Percentiles rank a stretch among this genome's conserved stretches.
Evolutionary conservation across 2,797 vertebrate genomes (phyloP).

Genomic region (Darevskia mixta): DNA sequence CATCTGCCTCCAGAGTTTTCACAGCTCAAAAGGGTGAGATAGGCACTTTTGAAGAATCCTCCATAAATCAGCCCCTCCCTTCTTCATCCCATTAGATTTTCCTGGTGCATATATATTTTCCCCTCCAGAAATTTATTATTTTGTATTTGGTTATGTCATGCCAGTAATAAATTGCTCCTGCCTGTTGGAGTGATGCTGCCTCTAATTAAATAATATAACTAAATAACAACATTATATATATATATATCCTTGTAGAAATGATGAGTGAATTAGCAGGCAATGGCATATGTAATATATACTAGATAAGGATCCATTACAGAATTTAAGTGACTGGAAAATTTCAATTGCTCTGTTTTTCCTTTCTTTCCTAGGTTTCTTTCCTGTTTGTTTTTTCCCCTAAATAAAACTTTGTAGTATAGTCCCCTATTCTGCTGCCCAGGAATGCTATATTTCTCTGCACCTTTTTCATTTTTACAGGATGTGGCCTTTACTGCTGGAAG

Average conservation of each 20-base stretch:
- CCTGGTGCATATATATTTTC: neutral
- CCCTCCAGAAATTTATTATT: neutral
- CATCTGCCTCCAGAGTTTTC: neutral
- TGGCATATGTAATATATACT: neutral
- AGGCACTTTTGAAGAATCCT: neutral
- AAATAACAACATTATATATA: neutral
- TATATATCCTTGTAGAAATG: neutral
- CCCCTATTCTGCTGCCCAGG: neutral
- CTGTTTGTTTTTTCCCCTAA: neutral
- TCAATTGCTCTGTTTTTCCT: constrained; percentile 8
- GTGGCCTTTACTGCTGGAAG: neutral
- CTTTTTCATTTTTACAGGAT: neutral
- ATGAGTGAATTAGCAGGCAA: neutral
- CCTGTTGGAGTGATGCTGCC: neutral
- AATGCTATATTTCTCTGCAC: neutral
- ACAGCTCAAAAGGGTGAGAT: neutral
- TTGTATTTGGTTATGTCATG: neutral
- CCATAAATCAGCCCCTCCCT: neutral
- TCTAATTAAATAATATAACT: constrained; percentile 5
- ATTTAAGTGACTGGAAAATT: constrained; percentile 32
- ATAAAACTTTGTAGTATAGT: neutral
- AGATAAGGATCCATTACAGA: constrained; percentile 19
- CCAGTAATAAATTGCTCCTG: neutral
- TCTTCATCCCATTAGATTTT: neutral
- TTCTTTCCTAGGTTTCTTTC: neutral